Evolutionary conservation across 1,140 invertebrate species (phyloP), one percentile per base, ranked within the genome.

Genomic region (Cecropterus lyciades): DNA sequence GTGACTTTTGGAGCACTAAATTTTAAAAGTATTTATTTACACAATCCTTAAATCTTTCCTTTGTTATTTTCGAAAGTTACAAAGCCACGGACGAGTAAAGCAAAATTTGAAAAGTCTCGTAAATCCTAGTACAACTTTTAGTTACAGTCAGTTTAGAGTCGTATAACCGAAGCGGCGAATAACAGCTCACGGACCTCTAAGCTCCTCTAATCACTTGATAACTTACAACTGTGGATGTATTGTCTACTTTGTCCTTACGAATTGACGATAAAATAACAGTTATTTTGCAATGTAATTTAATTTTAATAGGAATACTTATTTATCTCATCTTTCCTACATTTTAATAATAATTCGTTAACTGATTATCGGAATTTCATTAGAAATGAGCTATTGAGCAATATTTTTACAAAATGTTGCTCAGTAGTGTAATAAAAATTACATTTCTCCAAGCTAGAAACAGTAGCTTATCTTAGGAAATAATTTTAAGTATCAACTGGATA

Each of bases 1-100:
- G 53, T 57, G 37, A 43, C 13, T 43, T 43, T 51, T 64, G 17
- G 15, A 51, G 20, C 48, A 63, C 62, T 30, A 27, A 42, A 43
- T 13, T 56, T 42, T 6, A 13, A 27, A 48, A 49, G 11, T 49
- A 27, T 24, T 27, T 27, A 15, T 24, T 43, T 43, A 10, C 16
- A 60, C 16, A 59, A 10, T n/a, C 20, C 20, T 20, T 49, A 27
- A 49, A 49, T 49, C 16, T 49, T 7, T 1, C 17, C 46, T 43
- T 43, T 49, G 46, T 49, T 49, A 20, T 49, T 24, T 49, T 27
- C 45, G 9, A 49, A 49, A 43, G 40, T 43, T 43, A 43, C 3
- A 14, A 40, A 40, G 37, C 37, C 1, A 1, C 30, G 9, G 6
- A 33, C 30, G 30, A 33, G 30, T 8, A 33, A 11, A 1, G 11